phyloP scores from a whole-genome alignment of 2,888 invertebrate species.

The Halictus quadricinctus region DNA sequence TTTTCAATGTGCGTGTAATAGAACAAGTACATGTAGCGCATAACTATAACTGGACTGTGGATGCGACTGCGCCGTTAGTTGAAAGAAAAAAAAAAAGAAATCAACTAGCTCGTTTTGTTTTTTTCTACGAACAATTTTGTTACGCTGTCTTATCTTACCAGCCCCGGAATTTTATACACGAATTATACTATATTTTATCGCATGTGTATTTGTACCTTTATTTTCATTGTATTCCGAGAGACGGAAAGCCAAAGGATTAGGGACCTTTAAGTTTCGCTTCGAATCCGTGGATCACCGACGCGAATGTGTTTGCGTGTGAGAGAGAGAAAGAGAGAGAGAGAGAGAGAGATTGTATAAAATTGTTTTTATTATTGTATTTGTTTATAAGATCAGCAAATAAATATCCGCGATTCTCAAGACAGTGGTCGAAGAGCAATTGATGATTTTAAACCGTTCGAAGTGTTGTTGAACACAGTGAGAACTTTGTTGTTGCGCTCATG shows the following conservation, averaged over 20 bases:
- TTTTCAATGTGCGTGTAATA: constrained; percentile 45
- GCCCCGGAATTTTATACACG: neutral
- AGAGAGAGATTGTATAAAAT: neutral
- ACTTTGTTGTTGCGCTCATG: neutral
- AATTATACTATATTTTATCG: neutral
- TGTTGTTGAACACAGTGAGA: neutral
- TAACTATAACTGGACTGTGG: constrained; percentile 16
- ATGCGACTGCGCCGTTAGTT: neutral
- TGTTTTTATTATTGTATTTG: neutral
- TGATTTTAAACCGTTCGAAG: neutral
- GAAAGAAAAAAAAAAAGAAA: neutral
- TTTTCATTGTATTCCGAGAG: neutral
- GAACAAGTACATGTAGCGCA: constrained; percentile 11
- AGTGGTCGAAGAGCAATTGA: neutral
- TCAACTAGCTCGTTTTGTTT: neutral
- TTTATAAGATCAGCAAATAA: neutral
- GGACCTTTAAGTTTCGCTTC: neutral
- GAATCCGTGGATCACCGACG: neutral
- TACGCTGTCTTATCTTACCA: neutral
- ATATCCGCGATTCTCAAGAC: neutral
- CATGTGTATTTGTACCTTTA: neutral
- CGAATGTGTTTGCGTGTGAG: neutral
- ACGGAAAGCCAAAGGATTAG: constrained; percentile 3
- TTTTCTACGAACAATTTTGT: neutral
- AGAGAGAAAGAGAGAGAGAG: neutral